phyloP scores from a whole-genome alignment of 2,113 vertebrate species.

The Amia ocellicauda region DNA sequence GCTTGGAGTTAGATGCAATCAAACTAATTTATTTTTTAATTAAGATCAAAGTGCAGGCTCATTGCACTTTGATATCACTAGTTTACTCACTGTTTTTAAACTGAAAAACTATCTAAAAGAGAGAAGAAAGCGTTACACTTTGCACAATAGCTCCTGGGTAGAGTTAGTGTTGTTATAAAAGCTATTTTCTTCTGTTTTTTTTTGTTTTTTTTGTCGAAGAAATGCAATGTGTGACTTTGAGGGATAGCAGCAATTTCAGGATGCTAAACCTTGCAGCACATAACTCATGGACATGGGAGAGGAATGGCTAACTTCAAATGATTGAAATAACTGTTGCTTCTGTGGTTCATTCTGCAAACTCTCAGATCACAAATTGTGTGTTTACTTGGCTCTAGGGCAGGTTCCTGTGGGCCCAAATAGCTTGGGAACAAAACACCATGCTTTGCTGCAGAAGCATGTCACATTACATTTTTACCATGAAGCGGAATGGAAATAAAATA shows the following conservation, averaged over 20 bases:
- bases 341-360: background rate
- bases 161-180: constrained; percentile 1
- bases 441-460: no score
- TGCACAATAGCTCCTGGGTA: background rate
- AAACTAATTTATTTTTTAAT: no score
- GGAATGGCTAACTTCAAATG: background rate
- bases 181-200: background rate
- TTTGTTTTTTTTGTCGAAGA: background rate
- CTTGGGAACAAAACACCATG: no score
- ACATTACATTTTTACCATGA: no score
- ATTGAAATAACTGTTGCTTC: background rate
- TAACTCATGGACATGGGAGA: background rate
- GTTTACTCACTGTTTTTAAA: background rate
- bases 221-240: constrained; percentile 9
- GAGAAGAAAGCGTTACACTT: background rate
- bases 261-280: background rate
- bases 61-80: background rate
- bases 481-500: no score
- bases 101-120: background rate
- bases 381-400: background rate
- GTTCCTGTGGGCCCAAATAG: background rate
- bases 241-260: background rate
- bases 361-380: no score
- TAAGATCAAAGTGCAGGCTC: background rate
- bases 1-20: no score